phyloP scores from a whole-genome alignment of 1,140 invertebrate genomes.

The Drosophila lowei region DNA sequence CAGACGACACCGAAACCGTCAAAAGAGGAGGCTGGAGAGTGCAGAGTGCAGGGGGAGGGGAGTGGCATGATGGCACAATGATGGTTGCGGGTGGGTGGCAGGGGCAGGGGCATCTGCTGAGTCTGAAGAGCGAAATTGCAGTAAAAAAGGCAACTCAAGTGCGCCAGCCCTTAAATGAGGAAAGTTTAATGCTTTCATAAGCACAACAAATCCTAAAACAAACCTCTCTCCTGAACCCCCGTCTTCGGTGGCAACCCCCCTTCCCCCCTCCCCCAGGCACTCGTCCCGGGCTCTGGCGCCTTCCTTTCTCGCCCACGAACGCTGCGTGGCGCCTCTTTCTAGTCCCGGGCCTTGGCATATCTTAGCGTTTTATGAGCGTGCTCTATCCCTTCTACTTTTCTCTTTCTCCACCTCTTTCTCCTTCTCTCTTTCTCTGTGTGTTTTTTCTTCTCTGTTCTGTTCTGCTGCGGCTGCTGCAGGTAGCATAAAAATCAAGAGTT shows the following conservation, averaged over 20 bases:
- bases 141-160: slow-evolving; percentile 80
- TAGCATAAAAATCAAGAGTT: slow-evolving; percentile 82
- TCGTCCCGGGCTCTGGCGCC: background rate
- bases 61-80: background rate
- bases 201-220: slow-evolving; percentile 80
- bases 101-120: slow-evolving; percentile 1
- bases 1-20: slow-evolving; percentile 54
- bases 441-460: slow-evolving; percentile 5
- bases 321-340: slow-evolving; percentile 63
- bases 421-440: background rate
- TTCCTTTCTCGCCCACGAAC: slow-evolving; percentile 17
- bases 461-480: slow-evolving; percentile 38
- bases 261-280: background rate
- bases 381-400: slow-evolving; percentile 56
- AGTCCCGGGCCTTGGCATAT: slow-evolving; percentile 43
- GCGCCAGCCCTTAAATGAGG: slow-evolving; percentile 77
- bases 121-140: slow-evolving; percentile 70
- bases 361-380: slow-evolving; percentile 72
- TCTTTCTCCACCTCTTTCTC: slow-evolving; percentile 5
- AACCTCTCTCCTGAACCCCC: slow-evolving; percentile 26
- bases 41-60: background rate
- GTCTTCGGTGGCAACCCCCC: background rate
- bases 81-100: too few relatives aligned
- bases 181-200: slow-evolving; percentile 82
- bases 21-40: background rate